These are phyloP conservation scores for Mesocentrotus franciscanus DNA, from an alignment of 53 echinoderm and acorn worm genomes.

Conservation along the genomic window DNA sequence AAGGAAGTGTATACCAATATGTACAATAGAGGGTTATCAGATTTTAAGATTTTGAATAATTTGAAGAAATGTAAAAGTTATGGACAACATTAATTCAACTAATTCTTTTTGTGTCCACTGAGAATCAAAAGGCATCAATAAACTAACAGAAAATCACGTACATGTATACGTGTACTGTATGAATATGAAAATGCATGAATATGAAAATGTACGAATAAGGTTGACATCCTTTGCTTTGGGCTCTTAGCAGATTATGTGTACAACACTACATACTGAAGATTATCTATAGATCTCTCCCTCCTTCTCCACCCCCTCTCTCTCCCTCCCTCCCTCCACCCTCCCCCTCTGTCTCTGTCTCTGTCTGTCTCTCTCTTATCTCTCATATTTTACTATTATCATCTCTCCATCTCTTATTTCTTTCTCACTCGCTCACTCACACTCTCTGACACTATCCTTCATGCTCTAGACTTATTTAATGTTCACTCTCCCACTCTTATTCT, in stretches of 20 bases:
- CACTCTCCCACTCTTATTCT: too few species aligned
- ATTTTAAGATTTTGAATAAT: neutral
- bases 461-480: too few species aligned
- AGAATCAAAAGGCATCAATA: neutral
- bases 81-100: neutral
- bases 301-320: neutral
- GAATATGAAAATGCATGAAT: neutral
- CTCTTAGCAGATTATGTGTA: neutral
- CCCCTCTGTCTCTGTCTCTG: neutral
- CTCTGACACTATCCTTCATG: too few species aligned
- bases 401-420: neutral
- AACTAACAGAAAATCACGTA: neutral
- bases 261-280: neutral
- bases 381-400: too few species aligned
- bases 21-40: too few species aligned
- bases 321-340: neutral
- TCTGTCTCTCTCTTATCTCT: neutral
- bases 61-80: neutral
- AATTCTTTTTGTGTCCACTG: neutral
- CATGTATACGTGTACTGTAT: too few species aligned
- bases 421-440: too few species aligned
- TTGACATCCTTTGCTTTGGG: neutral
- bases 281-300: neutral
- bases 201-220: neutral
- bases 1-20: too few species aligned